Percentiles rank a stretch among this genome's conserved stretches.
These are phyloP conservation scores for Orthosia incerta DNA, from an alignment of 2,888 invertebrate species.

Conservation along the genomic window DNA sequence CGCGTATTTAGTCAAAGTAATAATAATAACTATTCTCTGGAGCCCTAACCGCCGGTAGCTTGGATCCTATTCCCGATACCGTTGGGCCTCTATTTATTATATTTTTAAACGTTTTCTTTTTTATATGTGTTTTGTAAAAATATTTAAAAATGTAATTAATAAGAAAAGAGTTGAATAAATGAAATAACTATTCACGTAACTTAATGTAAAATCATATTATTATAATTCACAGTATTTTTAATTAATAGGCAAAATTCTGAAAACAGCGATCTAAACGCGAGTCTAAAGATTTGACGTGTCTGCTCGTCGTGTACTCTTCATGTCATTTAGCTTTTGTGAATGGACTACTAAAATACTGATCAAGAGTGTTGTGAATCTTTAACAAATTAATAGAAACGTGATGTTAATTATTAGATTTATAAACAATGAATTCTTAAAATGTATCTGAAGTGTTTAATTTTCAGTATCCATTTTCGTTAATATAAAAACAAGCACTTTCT, in stretches of 20 bases:
- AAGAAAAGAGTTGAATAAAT: too few relatives aligned
- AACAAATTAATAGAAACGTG: constrained; percentile 33
- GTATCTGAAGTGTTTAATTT: constrained; percentile 45
- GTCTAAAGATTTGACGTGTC: constrained; percentile 68
- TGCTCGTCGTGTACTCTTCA: constrained; percentile 79
- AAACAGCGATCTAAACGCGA: constrained; percentile 44
- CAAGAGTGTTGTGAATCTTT: constrained; percentile 56
- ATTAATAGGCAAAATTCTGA: neutral
- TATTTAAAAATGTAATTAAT: too few relatives aligned
- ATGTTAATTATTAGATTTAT: constrained; percentile 23
- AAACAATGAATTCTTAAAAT: constrained; percentile 59
- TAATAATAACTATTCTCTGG: neutral
- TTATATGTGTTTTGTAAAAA: too few relatives aligned
- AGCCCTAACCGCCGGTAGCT: too few relatives aligned
- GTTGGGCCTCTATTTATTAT: too few relatives aligned
- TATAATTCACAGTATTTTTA: neutral
- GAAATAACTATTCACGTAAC: neutral
- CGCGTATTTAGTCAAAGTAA: too few relatives aligned
- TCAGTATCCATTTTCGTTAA: constrained; percentile 51
- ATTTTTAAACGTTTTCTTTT: too few relatives aligned
- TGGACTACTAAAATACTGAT: constrained; percentile 39
- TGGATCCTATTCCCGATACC: too few relatives aligned
- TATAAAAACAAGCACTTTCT: constrained; percentile 53
- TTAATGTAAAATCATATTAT: neutral
- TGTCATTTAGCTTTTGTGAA: constrained; percentile 71